Conservation (phyloP, 1,140 invertebrate genomes). For the Drosophila athabasca region DNA sequence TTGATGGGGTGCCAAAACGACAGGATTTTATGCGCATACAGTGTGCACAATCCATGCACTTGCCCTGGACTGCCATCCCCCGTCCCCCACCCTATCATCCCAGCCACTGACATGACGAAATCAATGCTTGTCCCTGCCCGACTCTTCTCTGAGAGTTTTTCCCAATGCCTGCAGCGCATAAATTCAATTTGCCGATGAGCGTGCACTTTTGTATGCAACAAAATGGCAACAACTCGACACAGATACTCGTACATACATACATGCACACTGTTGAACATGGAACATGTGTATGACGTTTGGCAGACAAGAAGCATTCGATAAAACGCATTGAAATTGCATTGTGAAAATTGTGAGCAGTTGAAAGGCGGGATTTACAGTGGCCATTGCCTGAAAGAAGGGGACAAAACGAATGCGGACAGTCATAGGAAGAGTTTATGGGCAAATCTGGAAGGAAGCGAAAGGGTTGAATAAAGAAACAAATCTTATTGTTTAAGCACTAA, state of each 20-base stretch:
- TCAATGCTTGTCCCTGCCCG: constrained; percentile 46
- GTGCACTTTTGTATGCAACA: constrained; percentile 77
- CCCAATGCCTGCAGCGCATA: constrained; percentile 66
- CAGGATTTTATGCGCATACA: constrained; percentile 67
- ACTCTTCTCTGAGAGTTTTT: constrained; percentile 28
- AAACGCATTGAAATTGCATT: constrained; percentile 77
- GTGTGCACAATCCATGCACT: constrained; percentile 49
- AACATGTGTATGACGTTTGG: constrained; percentile 77
- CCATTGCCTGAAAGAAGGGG: constrained; percentile 39
- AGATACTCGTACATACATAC: constrained; percentile 17
- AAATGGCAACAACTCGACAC: constrained; percentile 58
- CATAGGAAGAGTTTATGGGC: too few species aligned
- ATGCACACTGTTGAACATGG: constrained; percentile 7
- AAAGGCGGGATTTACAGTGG: constrained; percentile 72
- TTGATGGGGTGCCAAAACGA: constrained; percentile 66
- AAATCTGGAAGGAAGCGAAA: neutral
- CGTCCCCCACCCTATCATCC: neutral
- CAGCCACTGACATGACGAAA: constrained; percentile 38
- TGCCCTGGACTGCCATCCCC: constrained; percentile 1
- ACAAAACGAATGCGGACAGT: neutral
- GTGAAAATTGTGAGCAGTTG: constrained; percentile 73
- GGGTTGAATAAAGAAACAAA: constrained; percentile 11
- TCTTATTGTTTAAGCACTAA: constrained; percentile 69
- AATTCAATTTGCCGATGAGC: constrained; percentile 76
- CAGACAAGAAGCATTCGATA: constrained; percentile 71